phyloP scores from a whole-genome alignment of 2,888 invertebrate species.

The Tiphia femorata region DNA sequence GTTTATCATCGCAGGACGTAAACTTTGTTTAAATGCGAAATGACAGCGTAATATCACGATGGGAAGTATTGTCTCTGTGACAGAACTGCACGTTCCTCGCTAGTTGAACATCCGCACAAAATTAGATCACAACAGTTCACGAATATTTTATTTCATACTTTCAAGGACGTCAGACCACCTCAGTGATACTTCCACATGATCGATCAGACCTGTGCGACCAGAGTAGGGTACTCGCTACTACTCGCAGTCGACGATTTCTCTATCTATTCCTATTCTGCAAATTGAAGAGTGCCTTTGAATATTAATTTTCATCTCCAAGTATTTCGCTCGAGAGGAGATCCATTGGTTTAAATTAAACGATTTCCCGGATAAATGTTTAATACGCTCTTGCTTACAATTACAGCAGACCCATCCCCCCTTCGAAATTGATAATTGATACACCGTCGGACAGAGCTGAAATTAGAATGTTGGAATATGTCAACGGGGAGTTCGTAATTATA shows the following conservation, averaged over 20 bases:
- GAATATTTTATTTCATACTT: slow-evolving; percentile 51
- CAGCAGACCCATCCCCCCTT: too few species aligned
- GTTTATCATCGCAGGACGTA: too few species aligned
- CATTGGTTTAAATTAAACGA: too few species aligned
- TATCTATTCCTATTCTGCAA: background rate
- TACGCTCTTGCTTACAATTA: too few species aligned
- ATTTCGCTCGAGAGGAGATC: too few species aligned
- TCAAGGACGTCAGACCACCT: slow-evolving; percentile 44
- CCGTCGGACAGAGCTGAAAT: background rate
- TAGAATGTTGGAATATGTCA: background rate
- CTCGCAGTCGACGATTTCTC: background rate
- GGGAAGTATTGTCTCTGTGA: too few species aligned
- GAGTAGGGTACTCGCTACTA: slow-evolving; percentile 10
- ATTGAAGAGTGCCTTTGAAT: background rate
- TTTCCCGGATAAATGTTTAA: too few species aligned
- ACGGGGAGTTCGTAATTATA: background rate
- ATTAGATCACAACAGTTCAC: slow-evolving; percentile 27
- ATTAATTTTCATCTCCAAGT: background rate
- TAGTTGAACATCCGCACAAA: slow-evolving; percentile 34
- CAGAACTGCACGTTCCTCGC: slow-evolving; percentile 9
- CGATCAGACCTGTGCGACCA: slow-evolving; percentile 33
- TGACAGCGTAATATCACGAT: too few species aligned
- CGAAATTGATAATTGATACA: background rate
- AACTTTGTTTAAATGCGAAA: too few species aligned
- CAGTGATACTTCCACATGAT: slow-evolving; percentile 44